Base-by-base conservation (phyloP, 2,888 invertebrate species). In the Aphidoletes aphidimyza region DNA sequence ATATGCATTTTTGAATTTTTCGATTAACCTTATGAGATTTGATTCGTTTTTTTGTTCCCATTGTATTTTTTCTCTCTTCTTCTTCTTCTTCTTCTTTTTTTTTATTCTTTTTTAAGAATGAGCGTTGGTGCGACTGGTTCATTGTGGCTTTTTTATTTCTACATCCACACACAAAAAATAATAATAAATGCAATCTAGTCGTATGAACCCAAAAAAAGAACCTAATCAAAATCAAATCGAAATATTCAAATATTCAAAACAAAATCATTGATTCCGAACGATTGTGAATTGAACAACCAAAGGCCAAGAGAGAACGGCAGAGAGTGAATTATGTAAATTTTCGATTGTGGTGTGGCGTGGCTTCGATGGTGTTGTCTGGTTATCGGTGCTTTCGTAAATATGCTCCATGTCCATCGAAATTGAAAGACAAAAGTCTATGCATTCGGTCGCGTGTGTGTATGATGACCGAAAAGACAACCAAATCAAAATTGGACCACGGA, bases 401-500 rank as follows among this genome's bases (percentile, higher is more conserved):
- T 42, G 42, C 14, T 6, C 42, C 6, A 9, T 42, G 42, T 9
- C 6, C 6, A 42, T 42, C 14, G 42, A 42, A 9, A 42, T 42
- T 9, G 42, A 42, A 42, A 42, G n/a, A n/a, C n/a, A n/a, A n/a
- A n/a, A n/a, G n/a, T n/a, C n/a, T n/a, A n/a, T n/a, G n/a, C n/a
- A n/a, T n/a, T n/a, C n/a, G n/a, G n/a, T 17, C 17, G 17, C 8
- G 3, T 9, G 19, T 47, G 17, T 17, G 3, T 9, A 11, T 47
- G 17, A 54, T 47, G 47, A 54, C 22, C 0, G 5, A 69, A 30
- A 69, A 69, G 11, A 69, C 30, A 30, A 69, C 26, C 17, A 30
- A 69, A 69, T 69, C 26, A 69, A 26, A 69, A 69, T 69, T 69
- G 69, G 69, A 69, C 69, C 69, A 69, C 17, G 30, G 69, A 69